Conservation (phyloP, 2,113 vertebrate genomes). For the Protobothrops flavoviridis region DNA sequence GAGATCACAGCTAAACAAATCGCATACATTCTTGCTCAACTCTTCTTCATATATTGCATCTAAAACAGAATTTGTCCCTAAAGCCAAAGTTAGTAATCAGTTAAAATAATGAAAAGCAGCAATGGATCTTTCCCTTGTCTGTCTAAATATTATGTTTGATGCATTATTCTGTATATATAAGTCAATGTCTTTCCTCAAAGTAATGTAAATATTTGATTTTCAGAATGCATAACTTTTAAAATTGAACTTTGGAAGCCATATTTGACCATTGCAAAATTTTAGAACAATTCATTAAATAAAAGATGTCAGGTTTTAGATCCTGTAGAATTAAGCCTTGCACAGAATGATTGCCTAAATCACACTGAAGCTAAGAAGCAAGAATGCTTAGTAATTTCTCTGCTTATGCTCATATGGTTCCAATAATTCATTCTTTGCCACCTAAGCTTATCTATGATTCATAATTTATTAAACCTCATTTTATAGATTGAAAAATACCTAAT, state of each 20-base stretch:
- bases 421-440: neutral
- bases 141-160: neutral
- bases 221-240: constrained; percentile 33
- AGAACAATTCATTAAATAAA: constrained; percentile 14
- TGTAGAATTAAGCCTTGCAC: neutral
- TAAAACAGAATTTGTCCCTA: neutral
- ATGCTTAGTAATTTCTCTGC: neutral
- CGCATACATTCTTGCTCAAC: fast-evolving
- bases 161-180: constrained; percentile 8
- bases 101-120: neutral
- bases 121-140: neutral
- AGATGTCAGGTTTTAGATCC: neutral
- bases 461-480: neutral
- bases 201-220: constrained; percentile 38
- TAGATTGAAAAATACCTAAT: neutral
- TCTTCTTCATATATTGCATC: neutral
- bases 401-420: neutral
- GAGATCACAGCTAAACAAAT: neutral
- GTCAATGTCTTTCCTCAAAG: constrained; percentile 27
- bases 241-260: constrained; percentile 26
- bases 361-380: neutral
- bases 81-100: neutral
- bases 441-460: neutral
- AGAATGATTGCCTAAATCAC: neutral
- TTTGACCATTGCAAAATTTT: constrained; percentile 14